phyloP scores from a whole-genome alignment of 2,797 vertebrate genomes.

The Sebastes vulpes region DNA sequence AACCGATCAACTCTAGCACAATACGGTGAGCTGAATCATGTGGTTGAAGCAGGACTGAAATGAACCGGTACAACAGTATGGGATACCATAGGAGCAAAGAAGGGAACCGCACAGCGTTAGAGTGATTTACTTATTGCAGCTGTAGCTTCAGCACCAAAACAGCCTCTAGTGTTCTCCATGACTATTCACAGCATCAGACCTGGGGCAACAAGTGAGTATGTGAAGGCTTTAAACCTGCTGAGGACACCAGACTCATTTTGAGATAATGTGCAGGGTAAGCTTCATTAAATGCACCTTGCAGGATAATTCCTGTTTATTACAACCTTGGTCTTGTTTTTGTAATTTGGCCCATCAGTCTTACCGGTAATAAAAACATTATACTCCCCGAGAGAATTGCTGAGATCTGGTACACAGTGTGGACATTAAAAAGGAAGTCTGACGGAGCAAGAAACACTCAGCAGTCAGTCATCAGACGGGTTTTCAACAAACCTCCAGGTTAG shows the following conservation, averaged over 20 bases:
- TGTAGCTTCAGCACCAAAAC: conserved; percentile 59
- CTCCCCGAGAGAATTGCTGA: neutral
- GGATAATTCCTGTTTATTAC: neutral
- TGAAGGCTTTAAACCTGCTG: neutral
- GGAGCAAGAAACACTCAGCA: neutral
- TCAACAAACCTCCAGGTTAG: neutral
- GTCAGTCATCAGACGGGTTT: neutral
- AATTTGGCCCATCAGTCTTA: neutral
- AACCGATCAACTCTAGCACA: neutral
- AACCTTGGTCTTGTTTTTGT: neutral
- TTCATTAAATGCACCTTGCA: neutral
- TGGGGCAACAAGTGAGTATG: conserved; percentile 44
- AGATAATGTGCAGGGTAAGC: neutral
- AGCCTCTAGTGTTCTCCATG: conserved; percentile 73
- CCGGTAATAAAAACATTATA: neutral
- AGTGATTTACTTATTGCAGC: conserved; percentile 64
- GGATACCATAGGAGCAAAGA: conserved; percentile 59
- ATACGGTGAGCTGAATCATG: neutral
- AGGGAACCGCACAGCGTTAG: conserved; percentile 68
- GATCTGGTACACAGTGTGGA: neutral
- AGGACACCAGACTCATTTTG: neutral
- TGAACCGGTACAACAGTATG: neutral
- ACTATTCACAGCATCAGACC: conserved; percentile 75
- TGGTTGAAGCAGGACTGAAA: neutral
- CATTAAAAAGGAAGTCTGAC: neutral